Conservation (phyloP, 2,797 vertebrate genomes). For the Tenualosa thibaudeaui region DNA sequence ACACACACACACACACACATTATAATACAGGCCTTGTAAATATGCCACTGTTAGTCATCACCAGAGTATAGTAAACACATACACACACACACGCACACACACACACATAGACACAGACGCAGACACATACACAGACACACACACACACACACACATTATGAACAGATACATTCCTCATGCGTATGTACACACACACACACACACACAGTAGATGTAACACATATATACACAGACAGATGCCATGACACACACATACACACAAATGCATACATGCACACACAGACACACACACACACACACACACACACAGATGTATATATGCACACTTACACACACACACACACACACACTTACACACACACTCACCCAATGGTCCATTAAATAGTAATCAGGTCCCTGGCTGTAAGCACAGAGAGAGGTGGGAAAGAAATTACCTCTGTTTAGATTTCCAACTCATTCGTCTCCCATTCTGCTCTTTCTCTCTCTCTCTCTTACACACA, state of each 20-base stretch:
- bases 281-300: neutral
- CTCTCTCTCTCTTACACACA: no score
- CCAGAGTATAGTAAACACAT: no score
- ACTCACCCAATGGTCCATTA: conserved; percentile 32
- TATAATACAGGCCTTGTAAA: conserved; percentile 51
- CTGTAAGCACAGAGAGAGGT: neutral
- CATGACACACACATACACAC: neutral
- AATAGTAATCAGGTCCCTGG: conserved; percentile 38
- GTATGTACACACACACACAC: neutral
- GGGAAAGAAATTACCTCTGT: neutral
- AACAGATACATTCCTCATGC: conserved; percentile 17
- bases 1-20: no score
- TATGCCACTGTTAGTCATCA: conserved; percentile 40
- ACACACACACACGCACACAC: neutral
- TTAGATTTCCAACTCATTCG: conserved; percentile 24
- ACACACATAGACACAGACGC: no score
- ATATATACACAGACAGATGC: no score
- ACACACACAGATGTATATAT: neutral
- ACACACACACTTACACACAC: conserved; percentile 20
- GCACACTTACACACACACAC: conserved; percentile 34
- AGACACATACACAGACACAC: conserved; percentile 44
- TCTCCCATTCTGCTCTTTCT: no score
- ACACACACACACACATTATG: conserved; percentile 26
- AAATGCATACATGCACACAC: neutral
- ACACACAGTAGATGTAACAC: neutral